phyloP scores from a whole-genome alignment of 2,113 vertebrate genomes.

The Gambusia affinis region DNA sequence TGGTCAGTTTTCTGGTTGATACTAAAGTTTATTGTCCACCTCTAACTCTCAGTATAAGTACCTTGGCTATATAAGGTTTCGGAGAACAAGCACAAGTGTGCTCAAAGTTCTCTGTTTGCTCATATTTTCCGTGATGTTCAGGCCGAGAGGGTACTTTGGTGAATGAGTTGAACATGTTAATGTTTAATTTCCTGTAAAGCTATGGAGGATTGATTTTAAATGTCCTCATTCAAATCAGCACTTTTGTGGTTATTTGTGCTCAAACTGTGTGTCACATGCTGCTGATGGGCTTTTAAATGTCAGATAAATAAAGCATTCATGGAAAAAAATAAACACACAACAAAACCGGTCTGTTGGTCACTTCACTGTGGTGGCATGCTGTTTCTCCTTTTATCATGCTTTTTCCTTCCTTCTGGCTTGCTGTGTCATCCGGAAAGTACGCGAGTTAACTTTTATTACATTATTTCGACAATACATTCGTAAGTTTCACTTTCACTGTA shows the following conservation, averaged over 20 bases:
- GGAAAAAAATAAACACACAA: not conserved
- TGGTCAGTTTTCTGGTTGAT: not conserved
- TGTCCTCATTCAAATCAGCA: not conserved
- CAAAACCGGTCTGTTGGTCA: not conserved
- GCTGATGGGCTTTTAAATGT: constrained; percentile 12
- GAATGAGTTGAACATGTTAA: not conserved
- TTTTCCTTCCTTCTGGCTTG: not conserved
- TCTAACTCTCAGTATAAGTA: not conserved
- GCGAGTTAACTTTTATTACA: constrained; percentile 35
- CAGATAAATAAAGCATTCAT: constrained; percentile 1
- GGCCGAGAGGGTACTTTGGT: constrained; percentile 14
- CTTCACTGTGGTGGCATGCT: not conserved
- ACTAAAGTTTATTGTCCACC: not conserved
- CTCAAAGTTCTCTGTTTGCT: constrained; percentile 26
- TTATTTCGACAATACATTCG: constrained; percentile 15
- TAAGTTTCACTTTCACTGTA: constrained; percentile 16
- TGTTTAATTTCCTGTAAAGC: constrained; percentile 32
- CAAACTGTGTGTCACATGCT: not conserved
- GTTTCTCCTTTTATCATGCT: not conserved
- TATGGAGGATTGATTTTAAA: constrained; percentile 30
- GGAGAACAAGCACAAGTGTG: constrained; percentile 8
- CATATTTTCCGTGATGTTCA: constrained; percentile 24
- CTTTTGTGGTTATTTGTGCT: constrained; percentile 9
- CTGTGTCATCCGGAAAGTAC: constrained; percentile 38
- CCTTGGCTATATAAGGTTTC: not conserved